phyloP scores from a whole-genome alignment of 30 jellyfish, hydroid and myxozoan species.

The Catostylus mosaicus region DNA sequence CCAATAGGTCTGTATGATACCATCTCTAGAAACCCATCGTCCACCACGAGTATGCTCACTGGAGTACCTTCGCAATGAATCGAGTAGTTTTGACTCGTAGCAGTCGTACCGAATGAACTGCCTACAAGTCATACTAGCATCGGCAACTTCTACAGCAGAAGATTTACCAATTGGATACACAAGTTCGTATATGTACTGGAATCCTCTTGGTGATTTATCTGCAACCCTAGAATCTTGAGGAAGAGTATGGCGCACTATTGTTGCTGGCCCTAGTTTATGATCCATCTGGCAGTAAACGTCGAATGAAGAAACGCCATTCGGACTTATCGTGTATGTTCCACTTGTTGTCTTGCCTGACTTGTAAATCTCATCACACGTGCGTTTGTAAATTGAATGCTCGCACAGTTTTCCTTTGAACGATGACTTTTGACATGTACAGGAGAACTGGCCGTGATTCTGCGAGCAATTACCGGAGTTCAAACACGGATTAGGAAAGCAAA shows the following conservation, averaged over 20 bases:
- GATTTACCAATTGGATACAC: slow-evolving; percentile 47
- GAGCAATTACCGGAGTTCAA: slow-evolving; percentile 74
- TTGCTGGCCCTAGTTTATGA: slow-evolving; percentile 74
- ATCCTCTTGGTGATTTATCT: slow-evolving; percentile 34
- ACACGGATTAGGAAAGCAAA: slow-evolving; percentile 94
- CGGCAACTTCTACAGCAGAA: slow-evolving; percentile 68
- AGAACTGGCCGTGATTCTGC: slow-evolving; percentile 62
- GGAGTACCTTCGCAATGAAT: slow-evolving; percentile 67
- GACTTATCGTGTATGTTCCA: slow-evolving; percentile 71
- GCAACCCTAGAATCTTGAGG: slow-evolving; percentile 66
- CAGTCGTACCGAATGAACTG: slow-evolving; percentile 92
- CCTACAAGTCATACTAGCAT: slow-evolving; percentile 78
- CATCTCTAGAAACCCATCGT: slow-evolving; percentile 88
- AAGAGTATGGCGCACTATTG: slow-evolving; percentile 70
- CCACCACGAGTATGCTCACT: slow-evolving; percentile 85
- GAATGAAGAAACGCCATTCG: slow-evolving; percentile 71
- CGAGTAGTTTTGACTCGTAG: slow-evolving; percentile 79
- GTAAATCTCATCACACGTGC: slow-evolving; percentile 73
- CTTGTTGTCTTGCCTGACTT: slow-evolving; percentile 67
- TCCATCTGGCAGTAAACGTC: slow-evolving; percentile 86
- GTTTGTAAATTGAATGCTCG: slow-evolving; percentile 61
- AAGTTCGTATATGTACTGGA: slow-evolving; percentile 54
- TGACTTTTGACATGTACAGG: slow-evolving; percentile 75
- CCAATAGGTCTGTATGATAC: slow-evolving; percentile 88
- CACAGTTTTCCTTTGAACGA: slow-evolving; percentile 63